Evolutionary conservation across 2,888 invertebrate genomes (phyloP).

Genomic region (Acrobasis consociella): DNA sequence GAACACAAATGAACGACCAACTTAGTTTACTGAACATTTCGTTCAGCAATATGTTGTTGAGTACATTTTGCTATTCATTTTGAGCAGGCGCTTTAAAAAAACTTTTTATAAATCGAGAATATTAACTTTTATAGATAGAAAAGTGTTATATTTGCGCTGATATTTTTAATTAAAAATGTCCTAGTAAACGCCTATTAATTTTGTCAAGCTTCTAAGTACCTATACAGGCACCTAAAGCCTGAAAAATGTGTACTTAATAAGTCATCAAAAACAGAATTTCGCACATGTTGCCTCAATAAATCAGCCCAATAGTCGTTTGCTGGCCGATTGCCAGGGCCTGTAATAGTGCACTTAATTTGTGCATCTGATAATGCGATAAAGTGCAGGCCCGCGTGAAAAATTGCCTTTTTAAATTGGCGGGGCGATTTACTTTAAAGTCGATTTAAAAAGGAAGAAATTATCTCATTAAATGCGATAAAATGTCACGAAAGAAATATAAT

Average conservation of each 20-base stretch:
- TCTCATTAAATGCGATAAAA: background rate
- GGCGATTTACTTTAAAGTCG: slow-evolving; percentile 1
- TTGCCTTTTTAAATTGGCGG: slow-evolving; percentile 3
- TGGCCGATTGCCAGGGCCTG: slow-evolving; percentile 7
- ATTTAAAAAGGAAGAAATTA: background rate
- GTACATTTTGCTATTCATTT: slow-evolving; percentile 2
- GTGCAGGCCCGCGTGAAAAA: slow-evolving; percentile 2
- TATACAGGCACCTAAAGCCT: no score
- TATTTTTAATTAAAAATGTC: no score
- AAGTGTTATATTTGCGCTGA: no score
- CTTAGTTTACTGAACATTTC: background rate
- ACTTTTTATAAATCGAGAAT: no score
- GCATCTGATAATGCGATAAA: slow-evolving; percentile 18
- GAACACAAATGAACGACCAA: background rate
- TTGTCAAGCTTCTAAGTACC: no score
- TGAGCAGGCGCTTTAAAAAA: background rate
- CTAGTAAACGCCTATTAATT: no score
- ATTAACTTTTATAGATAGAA: no score
- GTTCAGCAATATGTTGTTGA: background rate
- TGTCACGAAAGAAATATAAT: no score
- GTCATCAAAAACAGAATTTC: background rate
- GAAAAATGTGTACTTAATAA: background rate
- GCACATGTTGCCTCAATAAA: slow-evolving; percentile 2
- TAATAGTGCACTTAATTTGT: slow-evolving; percentile 17
- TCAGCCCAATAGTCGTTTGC: background rate